Percentiles rank a stretch among this genome's conserved stretches.
phyloP scores from a whole-genome alignment of 2,797 vertebrate species.

The Fringilla coelebs region DNA sequence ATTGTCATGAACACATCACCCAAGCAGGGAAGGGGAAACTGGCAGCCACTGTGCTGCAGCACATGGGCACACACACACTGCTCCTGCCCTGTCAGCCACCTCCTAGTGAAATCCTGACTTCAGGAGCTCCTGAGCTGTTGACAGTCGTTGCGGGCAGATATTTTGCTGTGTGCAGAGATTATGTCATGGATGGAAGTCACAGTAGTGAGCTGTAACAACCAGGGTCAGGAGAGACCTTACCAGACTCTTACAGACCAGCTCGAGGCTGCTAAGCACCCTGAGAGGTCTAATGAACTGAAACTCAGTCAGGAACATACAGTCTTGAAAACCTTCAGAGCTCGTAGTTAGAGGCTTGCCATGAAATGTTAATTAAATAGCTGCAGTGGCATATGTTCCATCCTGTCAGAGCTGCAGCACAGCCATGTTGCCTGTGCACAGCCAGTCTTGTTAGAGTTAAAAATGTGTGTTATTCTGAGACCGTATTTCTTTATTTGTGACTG shows the following conservation, averaged over 20 bases:
- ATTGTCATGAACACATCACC: neutral
- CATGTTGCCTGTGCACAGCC: fast-evolving
- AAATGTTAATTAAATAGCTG: slow-evolving; percentile 47
- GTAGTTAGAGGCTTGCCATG: neutral
- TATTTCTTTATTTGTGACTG: neutral
- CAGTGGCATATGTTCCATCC: neutral
- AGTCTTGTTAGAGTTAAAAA: neutral
- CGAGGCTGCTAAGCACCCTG: neutral
- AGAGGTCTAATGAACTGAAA: slow-evolving; percentile 39
- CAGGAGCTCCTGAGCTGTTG: neutral
- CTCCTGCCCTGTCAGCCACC: neutral
- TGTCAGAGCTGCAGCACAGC: neutral
- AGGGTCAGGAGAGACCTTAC: neutral
- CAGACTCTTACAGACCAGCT: neutral
- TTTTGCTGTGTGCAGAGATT: neutral
- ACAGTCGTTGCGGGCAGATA: neutral
- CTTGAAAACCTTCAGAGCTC: neutral
- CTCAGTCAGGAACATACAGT: neutral
- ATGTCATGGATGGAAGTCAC: neutral
- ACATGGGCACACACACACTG: fast-evolving
- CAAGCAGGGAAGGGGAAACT: neutral
- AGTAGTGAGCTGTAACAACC: neutral
- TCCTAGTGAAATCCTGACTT: neutral
- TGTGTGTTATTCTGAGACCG: neutral
- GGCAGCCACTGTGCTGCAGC: neutral